phyloP scores from a whole-genome alignment of 2,797 vertebrate species.

The Diceros bicornis region DNA sequence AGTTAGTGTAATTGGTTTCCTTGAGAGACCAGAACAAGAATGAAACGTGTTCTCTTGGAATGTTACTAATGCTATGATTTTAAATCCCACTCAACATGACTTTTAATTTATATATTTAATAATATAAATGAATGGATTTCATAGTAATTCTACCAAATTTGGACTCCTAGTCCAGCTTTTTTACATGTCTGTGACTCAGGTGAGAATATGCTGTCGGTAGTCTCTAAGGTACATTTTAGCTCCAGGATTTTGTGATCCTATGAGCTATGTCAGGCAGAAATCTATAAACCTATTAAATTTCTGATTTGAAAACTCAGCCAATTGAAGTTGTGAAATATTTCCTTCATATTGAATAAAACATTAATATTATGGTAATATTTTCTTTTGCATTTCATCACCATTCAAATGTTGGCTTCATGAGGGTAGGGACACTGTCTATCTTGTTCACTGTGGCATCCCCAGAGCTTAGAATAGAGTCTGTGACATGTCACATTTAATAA shows the following conservation, averaged over 20 bases:
- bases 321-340: conserved; percentile 26
- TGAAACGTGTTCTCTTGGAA: conserved; percentile 50
- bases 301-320: background rate
- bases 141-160: conserved; percentile 47
- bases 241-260: conserved; percentile 37
- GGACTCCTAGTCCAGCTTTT: background rate
- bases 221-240: background rate
- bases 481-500: background rate
- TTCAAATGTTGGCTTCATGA: background rate
- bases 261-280: conserved; percentile 27
- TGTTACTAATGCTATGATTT: conserved; percentile 49
- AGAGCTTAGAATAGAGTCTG: background rate
- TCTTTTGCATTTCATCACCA: background rate
- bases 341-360: conserved; percentile 39
- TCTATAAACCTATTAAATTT: conserved; percentile 36
- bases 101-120: conserved; percentile 52
- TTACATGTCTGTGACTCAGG: background rate
- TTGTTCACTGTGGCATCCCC: background rate
- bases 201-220: background rate
- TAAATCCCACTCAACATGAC: conserved; percentile 18
- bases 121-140: conserved; percentile 48
- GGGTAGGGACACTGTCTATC: background rate
- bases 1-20: conserved; percentile 64
- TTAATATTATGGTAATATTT: background rate
- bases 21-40: conserved; percentile 63